These are phyloP conservation scores for Falcunculus frontatus DNA, from an alignment of 2,113 vertebrate genomes.

Conservation along the genomic window DNA sequence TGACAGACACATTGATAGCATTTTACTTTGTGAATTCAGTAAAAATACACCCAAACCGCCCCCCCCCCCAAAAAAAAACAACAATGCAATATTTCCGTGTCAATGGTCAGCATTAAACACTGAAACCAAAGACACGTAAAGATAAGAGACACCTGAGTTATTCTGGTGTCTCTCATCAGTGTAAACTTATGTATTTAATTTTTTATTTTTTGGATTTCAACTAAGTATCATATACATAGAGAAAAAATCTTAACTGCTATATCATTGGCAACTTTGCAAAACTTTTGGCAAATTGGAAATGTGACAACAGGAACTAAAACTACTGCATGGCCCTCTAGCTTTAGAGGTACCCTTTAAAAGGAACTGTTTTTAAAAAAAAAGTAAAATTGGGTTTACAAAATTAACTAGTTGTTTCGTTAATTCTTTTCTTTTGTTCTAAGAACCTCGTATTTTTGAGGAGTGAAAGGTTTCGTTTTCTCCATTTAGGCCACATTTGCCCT, in stretches of 20 bases:
- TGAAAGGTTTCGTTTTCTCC: not conserved
- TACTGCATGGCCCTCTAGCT: not conserved
- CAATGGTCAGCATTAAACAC: not conserved
- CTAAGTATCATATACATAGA: not conserved
- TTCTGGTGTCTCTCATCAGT: not conserved
- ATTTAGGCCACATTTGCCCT: not conserved
- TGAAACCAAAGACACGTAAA: not conserved
- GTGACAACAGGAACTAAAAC: not conserved
- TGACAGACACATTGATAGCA: not conserved
- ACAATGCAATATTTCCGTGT: not conserved
- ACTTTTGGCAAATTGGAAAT: not conserved
- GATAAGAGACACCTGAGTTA: not conserved
- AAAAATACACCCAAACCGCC: not conserved
- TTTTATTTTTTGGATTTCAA: not conserved
- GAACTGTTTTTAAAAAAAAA: not conserved
- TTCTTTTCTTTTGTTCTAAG: not conserved
- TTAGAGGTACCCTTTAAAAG: not conserved
- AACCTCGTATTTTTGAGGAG: not conserved
- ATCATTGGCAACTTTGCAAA: not conserved
- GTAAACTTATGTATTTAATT: not conserved
- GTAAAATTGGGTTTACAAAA: not conserved
- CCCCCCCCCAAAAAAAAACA: not conserved
- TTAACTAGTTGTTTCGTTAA: not conserved
- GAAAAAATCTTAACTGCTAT: not conserved
- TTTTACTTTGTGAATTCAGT: not conserved